Evolutionary conservation across 1,140 invertebrate genomes (phyloP), one percentile per base, ranked within the genome.

Genomic region (Drosophila nasuta): DNA sequence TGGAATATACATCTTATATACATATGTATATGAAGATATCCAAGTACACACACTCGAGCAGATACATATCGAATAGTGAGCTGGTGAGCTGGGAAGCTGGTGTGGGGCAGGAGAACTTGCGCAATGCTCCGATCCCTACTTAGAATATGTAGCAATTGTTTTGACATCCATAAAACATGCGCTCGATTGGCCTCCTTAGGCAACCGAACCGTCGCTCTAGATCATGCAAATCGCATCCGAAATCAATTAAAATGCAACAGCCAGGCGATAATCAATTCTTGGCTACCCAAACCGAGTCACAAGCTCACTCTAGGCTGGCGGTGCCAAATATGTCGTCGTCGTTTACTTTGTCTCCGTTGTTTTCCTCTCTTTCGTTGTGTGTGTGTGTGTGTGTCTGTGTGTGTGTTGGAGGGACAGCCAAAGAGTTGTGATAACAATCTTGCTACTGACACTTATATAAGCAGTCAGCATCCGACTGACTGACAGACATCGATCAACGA

Each of bases 141-240:
- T 83, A 81, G 83, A 89, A 88, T 88, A 88, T 83, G 81, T 87
- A 83, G 82, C 81, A 85, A 85, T 83, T 89, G 81, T 69, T 78
- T 89, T 86, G 83, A 88, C 83, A 88, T 88, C 85, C 85, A 88
- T 88, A 89, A 88, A 88, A 88, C 83, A 88, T 88, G 85, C 80
- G 85, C 76, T 83, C 80, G 82, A 86, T 86, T 88, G 83, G 85
- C 83, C 83, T 89, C 83, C 82, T 88, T 88, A 83, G 80, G 83
- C 82, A 75, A 69, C 35, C 59, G 35, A 75, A 69, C 35, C 59
- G 35, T 70, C 64, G 59, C 70, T 72, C 57, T 76, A 74, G 85
- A 89, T 89, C 85, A 88, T 88, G 83, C 83, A 88, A 88, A 88
- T 89, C 46, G 43, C 49, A 62, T 46, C 70, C 68, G 56, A 82